Evolutionary conservation across 2,113 vertebrate species (phyloP).

Genomic region (Ptilorrhoa leucosticta): DNA sequence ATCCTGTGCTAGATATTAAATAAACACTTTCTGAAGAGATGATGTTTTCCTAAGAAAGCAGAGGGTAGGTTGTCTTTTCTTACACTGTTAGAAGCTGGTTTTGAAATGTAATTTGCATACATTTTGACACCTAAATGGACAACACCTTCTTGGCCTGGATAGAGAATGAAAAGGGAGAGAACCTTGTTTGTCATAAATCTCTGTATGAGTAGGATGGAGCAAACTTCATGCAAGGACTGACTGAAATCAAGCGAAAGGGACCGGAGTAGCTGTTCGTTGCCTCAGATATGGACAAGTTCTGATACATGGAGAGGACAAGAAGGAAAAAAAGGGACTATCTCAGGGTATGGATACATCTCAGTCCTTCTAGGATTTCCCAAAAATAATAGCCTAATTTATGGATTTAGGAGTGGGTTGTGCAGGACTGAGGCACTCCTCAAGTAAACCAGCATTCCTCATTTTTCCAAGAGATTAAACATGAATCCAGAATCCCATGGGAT

Average conservation of each 20-base stretch:
- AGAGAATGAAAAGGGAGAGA: neutral
- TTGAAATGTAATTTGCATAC: neutral
- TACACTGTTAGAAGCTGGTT: neutral
- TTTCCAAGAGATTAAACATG: neutral
- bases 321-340: neutral
- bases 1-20: neutral
- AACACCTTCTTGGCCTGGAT: neutral
- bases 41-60: neutral
- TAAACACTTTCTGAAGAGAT: neutral
- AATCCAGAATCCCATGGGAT: neutral
- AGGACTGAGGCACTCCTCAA: neutral
- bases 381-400: neutral
- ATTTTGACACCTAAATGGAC: neutral
- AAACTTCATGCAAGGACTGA: neutral
- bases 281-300: neutral
- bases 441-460: neutral
- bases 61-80: neutral
- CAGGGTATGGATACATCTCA: neutral
- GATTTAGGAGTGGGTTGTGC: neutral
- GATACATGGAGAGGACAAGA: neutral
- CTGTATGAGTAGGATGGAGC: neutral
- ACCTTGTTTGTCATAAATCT: neutral
- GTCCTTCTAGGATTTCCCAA: neutral
- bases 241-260: neutral
- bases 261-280: neutral